Base-by-base conservation (phyloP, 2,113 vertebrate genomes). In the Paradisaea rubra region DNA sequence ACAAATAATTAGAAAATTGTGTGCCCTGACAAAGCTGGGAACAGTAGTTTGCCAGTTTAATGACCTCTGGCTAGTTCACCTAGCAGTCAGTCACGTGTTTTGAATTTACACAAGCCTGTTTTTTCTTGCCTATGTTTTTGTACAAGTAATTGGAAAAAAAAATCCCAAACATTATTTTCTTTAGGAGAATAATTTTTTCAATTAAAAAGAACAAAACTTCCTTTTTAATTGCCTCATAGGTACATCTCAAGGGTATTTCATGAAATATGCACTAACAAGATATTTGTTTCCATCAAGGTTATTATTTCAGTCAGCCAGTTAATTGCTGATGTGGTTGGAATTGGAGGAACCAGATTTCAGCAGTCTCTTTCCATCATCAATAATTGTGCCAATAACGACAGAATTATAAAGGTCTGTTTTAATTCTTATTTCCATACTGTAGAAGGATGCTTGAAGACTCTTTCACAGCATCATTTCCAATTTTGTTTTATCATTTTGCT, bases 361-460 rank as follows among this genome's bases (percentile, higher is more conserved):
- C 99, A 99, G 91, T 99, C 99, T 39, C 98, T 99, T 89, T 99
- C 99, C 59, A 99, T 99, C 89, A 99, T 99, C 97, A 99, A 99
- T 97, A 99, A 99, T 96, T 99, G 99, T 96, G 99, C 99, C 97
- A 99, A 99, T 96, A 99, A 98, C 16, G 99, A 99, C 97, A 98
- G 97, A 92, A 98, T 98, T 56, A 98, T 99, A 89, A 99, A 99
- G 98, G 99, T 99, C 59, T 92, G 97, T 65, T 53, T 42, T 69
- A 71, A 81, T 52, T 45, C 1, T 77, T 69, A 17, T 92, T 91
- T 82, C 30, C 19, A 5, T 90, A 35, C 31, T 49, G 7, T 28
- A 66, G 17, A 71, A 77, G 11, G 37, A 49, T 87, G 81, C 89
- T 92, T 89, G 47, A 91, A 93, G 68, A 66, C 28, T 49, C 42